A percentile compares a stretch with the other conserved stretches of the same genome.
phyloP scores from a whole-genome alignment of 2,113 vertebrate genomes.

The Lamprologus tigripictilis region DNA sequence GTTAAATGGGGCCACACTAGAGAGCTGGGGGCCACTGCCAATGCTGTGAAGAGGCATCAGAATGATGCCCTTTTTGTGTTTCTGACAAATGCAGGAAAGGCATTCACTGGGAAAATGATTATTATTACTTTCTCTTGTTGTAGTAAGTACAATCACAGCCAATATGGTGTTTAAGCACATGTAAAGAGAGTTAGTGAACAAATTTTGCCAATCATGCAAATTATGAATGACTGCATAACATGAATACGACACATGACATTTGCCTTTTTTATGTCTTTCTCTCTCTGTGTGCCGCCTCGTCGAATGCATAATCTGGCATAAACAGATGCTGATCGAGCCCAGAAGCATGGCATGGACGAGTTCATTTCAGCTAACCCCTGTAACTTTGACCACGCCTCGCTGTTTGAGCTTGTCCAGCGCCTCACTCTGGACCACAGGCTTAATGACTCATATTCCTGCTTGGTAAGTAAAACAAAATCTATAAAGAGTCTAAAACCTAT shows the following conservation, averaged over 20 bases:
- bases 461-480: slow-evolving; percentile 67
- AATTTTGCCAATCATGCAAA: neutral
- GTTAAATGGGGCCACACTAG: neutral
- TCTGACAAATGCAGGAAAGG: neutral
- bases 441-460: slow-evolving; percentile 98
- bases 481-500: neutral
- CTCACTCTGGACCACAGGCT: slow-evolving; percentile 99
- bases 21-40: neutral
- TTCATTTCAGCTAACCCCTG: slow-evolving; percentile 99
- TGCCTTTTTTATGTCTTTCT: neutral
- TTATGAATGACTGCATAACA: neutral
- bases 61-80: neutral
- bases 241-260: neutral
- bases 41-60: neutral
- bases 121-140: neutral
- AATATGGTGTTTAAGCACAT: neutral
- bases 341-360: slow-evolving; percentile 99
- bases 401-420: slow-evolving; percentile 97
- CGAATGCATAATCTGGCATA: neutral
- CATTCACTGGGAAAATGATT: neutral
- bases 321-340: slow-evolving; percentile 97
- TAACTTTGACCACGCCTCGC: slow-evolving; percentile 95
- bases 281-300: neutral
- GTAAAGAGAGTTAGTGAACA: neutral
- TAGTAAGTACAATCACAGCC: neutral